Evolutionary conservation across 2,888 invertebrate genomes (phyloP), one percentile per base, ranked within the genome.

Genomic region (Nemotelus nigrinus): DNA sequence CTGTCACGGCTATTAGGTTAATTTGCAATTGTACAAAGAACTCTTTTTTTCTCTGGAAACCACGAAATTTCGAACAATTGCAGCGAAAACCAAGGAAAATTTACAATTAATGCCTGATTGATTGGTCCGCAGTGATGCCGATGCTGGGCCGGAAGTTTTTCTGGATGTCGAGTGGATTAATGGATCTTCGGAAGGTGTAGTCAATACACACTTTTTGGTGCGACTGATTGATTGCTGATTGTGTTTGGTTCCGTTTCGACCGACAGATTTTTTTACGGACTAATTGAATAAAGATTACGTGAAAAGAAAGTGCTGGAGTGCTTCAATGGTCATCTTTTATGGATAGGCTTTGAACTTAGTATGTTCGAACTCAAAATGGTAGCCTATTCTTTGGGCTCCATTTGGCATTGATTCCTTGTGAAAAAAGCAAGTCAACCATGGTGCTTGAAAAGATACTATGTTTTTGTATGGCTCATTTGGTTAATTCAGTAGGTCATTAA

Each of bases 1-100:
- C 41, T 74, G 74, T 60, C 60, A 74, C 48, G 74, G 45, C 47
- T 60, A 72, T 53, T 72, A 45, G 58, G 58, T 25, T 55, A 70
- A 70, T 55, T 70, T 53, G 43, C 70, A 55, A 70, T 70, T 70
- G 70, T 70, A 60, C 4, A 39, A 4, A 60, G 60, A 6, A 41
- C 25, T 25, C 25, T 25, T 25, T 25, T 25, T 25, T 25, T 25
- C 25, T 50, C 50, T 50, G 50, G 25, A 8, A 50, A 8, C 50
- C 8, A 50, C 8, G 50, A 8, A 41, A n/a, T 58, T 58, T 58
- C 58, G 8, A 58, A 58, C 60, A 60, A 60, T 25, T 39, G 25
- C n/a, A 60, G 8, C 3, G 6, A 7, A 57, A 25, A 60, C 25
- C 8, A 4, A 58, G 50, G 58, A 58, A 58, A 58, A 58, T 58